Evolutionary conservation across 2,888 invertebrate genomes (phyloP), one percentile per base, ranked within the genome.

Genomic region (Norana najaformis): DNA sequence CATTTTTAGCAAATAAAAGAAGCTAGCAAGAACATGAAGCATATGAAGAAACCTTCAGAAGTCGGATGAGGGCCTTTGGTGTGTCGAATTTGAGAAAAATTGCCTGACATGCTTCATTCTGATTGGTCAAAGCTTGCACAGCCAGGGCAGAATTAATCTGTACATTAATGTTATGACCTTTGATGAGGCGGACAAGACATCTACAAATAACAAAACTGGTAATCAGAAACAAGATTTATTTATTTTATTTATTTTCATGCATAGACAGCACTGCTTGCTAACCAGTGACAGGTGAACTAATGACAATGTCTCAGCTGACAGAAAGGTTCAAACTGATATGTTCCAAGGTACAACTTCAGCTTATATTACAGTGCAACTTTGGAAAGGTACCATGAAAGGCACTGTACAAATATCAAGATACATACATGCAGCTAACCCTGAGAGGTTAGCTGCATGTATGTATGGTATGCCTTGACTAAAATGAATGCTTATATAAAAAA

Each of bases 91-190:
- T 93, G 30, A 95, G 92, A 90, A 95, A 94, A 4, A 93, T 93
- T 85, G 93, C 92, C 93, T 95, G 95, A 91, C 93, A 93, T 36
- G 91, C 90, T 6, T 92, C 91, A 92, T 95, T 95, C 89, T 93
- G 92, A 41, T 93, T 93, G 69, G 94, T 93, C 90, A 95, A 92
- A 36, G 94, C 93, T 92, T 95, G 94, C 83, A 95, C 91, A 36
- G 95, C 95, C 90, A 93, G 93, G n/a, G 95, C 94, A 16, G 94
- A 94, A 90, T 95, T 95, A 89, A 95, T 94, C 92, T 94, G 94
- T 1, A 94, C 94, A 30, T 93, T 93, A 20, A 94, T 93, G 91
- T 94, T 94, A 89, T 92, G 93, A 41, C 93, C 93, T 88, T 93
- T 93, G 20, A 95, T 93, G 53, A 95, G 92, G 36, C 94, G 93